A percentile compares a stretch with the other conserved stretches of the same genome.
phyloP scores from a whole-genome alignment of 37 sponge, comb jelly and placozoan species.

The Petrosia ficiformis region DNA sequence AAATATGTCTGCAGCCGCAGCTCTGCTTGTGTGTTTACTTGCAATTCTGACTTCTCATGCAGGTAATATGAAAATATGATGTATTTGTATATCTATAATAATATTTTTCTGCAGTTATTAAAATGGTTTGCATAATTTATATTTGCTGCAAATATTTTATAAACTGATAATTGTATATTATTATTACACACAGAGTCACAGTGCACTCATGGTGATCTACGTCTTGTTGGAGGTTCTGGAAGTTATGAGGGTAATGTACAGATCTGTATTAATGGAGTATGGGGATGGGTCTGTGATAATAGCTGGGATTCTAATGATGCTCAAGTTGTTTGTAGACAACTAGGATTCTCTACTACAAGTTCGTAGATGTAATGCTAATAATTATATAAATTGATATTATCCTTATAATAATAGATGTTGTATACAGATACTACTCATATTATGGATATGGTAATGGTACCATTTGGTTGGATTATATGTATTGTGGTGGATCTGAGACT shows the following conservation, averaged over 20 bases:
- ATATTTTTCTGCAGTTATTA: too few species aligned
- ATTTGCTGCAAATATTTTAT: too few species aligned
- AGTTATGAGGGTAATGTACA: neutral
- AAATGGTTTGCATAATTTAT: too few species aligned
- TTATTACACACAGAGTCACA: neutral
- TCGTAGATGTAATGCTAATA: neutral
- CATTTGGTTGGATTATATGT: neutral
- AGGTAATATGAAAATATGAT: too few species aligned
- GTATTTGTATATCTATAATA: too few species aligned
- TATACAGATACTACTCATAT: neutral
- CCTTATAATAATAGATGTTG: neutral
- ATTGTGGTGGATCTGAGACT: neutral
- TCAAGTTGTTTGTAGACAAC: neutral
- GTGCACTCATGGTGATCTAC: neutral
- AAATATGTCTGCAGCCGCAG: too few species aligned
- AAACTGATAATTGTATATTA: too few species aligned
- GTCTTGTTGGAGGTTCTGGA: neutral
- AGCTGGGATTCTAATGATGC: neutral
- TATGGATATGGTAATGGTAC: neutral
- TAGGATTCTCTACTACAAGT: neutral
- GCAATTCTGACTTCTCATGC: too few species aligned
- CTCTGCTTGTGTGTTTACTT: too few species aligned
- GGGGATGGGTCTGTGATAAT: neutral
- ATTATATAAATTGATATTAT: neutral
- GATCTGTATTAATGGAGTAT: neutral